phyloP scores from a whole-genome alignment of 2,797 vertebrate species.

The Coregonus suidteri region DNA sequence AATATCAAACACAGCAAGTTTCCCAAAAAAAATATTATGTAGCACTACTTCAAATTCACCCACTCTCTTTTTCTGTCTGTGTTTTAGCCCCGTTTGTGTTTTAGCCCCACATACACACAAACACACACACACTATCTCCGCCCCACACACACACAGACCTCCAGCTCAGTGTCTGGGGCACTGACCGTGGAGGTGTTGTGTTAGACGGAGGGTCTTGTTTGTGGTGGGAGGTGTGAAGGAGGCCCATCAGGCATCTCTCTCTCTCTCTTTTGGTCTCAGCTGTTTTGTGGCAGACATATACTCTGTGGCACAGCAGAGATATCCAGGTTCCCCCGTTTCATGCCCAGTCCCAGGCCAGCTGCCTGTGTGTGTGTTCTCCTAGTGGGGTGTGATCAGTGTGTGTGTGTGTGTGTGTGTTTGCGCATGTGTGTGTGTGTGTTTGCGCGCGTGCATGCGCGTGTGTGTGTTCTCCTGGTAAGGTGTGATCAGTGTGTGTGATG shows the following conservation, averaged over 20 bases:
- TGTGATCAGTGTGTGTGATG: background rate
- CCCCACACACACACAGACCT: background rate
- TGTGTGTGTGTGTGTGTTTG: background rate
- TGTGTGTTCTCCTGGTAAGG: no score
- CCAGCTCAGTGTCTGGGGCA: background rate
- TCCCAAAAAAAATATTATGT: background rate
- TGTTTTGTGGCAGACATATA: slow-evolving; percentile 19
- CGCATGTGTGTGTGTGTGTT: background rate
- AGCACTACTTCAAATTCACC: background rate
- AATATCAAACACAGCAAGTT: slow-evolving; percentile 3
- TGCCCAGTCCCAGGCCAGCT: background rate
- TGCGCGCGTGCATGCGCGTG: no score
- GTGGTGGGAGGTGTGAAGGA: slow-evolving; percentile 6
- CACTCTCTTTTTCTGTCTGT: background rate
- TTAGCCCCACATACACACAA: background rate
- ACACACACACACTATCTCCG: background rate
- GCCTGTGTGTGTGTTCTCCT: background rate
- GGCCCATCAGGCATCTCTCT: background rate
- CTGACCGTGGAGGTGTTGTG: background rate
- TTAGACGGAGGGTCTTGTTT: slow-evolving; percentile 1
- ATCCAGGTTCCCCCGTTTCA: background rate
- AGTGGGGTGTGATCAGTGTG: background rate
- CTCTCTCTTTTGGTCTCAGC: slow-evolving; percentile 2
- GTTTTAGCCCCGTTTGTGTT: background rate
- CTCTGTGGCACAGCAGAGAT: slow-evolving; percentile 16